Evolutionary conservation across 2,888 invertebrate genomes (phyloP), one percentile per base, ranked within the genome.

Genomic region (Drosophila siamana): DNA sequence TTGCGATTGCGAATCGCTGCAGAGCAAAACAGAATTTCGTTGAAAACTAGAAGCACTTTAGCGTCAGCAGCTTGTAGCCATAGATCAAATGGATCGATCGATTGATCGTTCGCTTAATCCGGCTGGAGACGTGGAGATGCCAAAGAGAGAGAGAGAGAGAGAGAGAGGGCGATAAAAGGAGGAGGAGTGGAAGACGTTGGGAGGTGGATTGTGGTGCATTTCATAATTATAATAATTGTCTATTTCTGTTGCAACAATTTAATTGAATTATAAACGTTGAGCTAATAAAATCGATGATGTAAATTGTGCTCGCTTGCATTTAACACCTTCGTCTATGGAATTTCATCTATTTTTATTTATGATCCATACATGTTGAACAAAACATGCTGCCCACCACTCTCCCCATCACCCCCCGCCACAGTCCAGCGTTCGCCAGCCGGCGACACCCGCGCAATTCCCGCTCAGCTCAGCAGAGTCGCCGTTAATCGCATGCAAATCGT

Each of bases 251-350:
- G 73, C 69, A 69, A 54, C 71, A 71, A 61, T 80, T 85, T 85
- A 85, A 85, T 87, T 85, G 83, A 87, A 85, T 85, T 87, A 85
- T 87, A 85, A 85, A 76, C 78, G 85, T 64, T 73, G 64, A 44
- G 85, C 88, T 90, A 90, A 89, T 89, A 89, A 89, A 90, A 90
- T 80, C 90, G 90, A 90, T 90, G 90, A 90, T 90, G 90, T 89
- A 89, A 90, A 90, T 86, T 68, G 70, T 69, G 74, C 77, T 80
- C 81, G 89, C 81, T 89, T 86, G 83, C 87, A 80, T 83, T 85
- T 85, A 85, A 85, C 85, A 85, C 85, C 87, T 85, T 85, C 64
- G 22, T 50, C 74, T 67, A 44, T 78, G 85, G 87, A 87, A 85
- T 85, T 85, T 80, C 80, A 85, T 85, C 86, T 87, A 85, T 85